Conservation (phyloP, 2,888 invertebrate genomes). For the Coremacera marginata region DNA sequence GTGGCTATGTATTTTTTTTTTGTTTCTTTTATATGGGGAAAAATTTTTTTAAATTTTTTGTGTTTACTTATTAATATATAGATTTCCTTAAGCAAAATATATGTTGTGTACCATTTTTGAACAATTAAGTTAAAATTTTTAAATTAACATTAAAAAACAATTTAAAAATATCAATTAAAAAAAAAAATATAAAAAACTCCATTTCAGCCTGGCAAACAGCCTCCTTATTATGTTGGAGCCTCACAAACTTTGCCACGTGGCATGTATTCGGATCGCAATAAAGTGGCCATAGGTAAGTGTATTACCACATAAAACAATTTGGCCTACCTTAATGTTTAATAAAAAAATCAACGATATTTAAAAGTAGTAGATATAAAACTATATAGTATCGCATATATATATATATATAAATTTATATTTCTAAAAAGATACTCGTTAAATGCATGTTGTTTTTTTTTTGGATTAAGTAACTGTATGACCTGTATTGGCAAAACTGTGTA, state of each 20-base stretch:
- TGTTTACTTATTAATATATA: too few relatives aligned
- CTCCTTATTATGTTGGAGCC: conserved; percentile 69
- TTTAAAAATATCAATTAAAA: too few relatives aligned
- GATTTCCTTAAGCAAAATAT: too few relatives aligned
- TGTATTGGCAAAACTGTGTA: conserved; percentile 22
- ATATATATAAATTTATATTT: too few relatives aligned
- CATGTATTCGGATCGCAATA: conserved; percentile 71
- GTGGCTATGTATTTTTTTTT: too few relatives aligned
- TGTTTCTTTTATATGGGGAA: too few relatives aligned
- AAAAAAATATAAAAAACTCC: neutral
- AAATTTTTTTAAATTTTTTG: too few relatives aligned
- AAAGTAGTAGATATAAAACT: conserved; percentile 2
- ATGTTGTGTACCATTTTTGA: too few relatives aligned
- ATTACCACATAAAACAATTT: neutral
- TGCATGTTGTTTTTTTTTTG: conserved; percentile 5
- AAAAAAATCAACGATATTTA: neutral
- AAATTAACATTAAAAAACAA: too few relatives aligned
- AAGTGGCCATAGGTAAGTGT: conserved; percentile 67
- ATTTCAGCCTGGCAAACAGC: conserved; percentile 67
- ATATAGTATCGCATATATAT: neutral
- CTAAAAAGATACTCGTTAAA: neutral
- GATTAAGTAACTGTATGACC: conserved; percentile 14
- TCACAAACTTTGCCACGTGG: conserved; percentile 69
- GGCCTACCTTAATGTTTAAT: neutral
- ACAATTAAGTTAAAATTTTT: too few relatives aligned